Conservation (phyloP, 1,140 invertebrate genomes). For the Diorhabda elongata region DNA sequence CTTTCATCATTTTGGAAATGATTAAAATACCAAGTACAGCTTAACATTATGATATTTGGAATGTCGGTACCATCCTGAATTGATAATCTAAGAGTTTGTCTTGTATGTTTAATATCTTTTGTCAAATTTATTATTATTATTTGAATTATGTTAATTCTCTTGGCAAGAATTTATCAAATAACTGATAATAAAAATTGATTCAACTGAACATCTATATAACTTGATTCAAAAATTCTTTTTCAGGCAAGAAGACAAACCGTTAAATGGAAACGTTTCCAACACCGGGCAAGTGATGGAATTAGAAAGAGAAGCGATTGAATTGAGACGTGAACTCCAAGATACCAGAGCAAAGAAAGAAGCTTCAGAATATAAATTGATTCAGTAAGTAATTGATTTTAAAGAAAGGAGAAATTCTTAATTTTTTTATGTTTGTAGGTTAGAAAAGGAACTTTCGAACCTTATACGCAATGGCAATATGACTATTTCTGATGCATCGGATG, state of each 20-base stretch:
- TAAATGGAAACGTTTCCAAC: constrained; percentile 29
- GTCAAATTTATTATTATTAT: too few species aligned
- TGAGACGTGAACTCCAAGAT: constrained; percentile 51
- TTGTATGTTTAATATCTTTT: too few species aligned
- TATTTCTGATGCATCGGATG: constrained; percentile 37
- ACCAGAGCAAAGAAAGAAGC: constrained; percentile 51
- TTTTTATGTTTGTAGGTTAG: constrained; percentile 28
- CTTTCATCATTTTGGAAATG: too few species aligned
- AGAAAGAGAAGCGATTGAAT: constrained; percentile 44
- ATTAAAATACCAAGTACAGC: too few species aligned
- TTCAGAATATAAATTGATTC: constrained; percentile 51
- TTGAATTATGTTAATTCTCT: too few species aligned
- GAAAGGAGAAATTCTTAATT: not conserved
- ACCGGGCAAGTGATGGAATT: constrained; percentile 44
- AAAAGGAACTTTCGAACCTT: constrained; percentile 35
- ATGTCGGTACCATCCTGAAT: too few species aligned
- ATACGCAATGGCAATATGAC: constrained; percentile 34
- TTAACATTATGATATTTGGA: too few species aligned
- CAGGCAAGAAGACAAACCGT: not conserved
- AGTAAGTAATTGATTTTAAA: constrained; percentile 45
- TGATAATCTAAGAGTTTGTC: too few species aligned
- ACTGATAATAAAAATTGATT: not conserved
- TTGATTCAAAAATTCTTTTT: not conserved
- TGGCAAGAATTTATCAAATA: not conserved
- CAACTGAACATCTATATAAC: not conserved